These are phyloP conservation scores for Arvicanthis niloticus DNA, from an alignment of 2,113 vertebrate species.

Conservation along the genomic window DNA sequence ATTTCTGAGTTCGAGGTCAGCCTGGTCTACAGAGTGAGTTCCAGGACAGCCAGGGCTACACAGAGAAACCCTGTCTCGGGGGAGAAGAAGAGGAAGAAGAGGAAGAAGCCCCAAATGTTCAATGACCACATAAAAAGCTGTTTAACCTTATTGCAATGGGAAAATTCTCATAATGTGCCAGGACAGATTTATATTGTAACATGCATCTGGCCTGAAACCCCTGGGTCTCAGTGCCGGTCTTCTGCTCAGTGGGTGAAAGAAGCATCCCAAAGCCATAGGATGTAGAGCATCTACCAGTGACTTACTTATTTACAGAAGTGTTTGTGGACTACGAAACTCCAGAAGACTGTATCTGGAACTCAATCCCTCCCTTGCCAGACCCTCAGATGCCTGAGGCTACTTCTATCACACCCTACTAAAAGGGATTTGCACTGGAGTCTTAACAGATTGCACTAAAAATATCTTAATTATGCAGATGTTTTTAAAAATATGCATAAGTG, in stretches of 20 bases:
- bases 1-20: too few species aligned
- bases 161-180: not conserved
- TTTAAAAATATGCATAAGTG: not conserved
- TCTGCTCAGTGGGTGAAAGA: not conserved
- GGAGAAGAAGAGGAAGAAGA: too few species aligned
- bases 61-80: too few species aligned
- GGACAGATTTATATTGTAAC: not conserved
- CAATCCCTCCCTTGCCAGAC: not conserved
- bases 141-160: not conserved
- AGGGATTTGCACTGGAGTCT: not conserved
- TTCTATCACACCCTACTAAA: not conserved
- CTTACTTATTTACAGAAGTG: not conserved
- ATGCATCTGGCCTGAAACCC: not conserved
- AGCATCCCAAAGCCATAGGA: not conserved
- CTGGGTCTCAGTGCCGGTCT: not conserved
- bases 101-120: not conserved
- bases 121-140: not conserved
- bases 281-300: not conserved
- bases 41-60: too few species aligned
- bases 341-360: not conserved
- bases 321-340: not conserved
- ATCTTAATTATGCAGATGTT: not conserved
- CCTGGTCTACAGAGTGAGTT: too few species aligned
- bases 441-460: not conserved
- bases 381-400: not conserved